Evolutionary conservation across 1,140 invertebrate species (phyloP).

Genomic region (Alviniconcha marisindica): DNA sequence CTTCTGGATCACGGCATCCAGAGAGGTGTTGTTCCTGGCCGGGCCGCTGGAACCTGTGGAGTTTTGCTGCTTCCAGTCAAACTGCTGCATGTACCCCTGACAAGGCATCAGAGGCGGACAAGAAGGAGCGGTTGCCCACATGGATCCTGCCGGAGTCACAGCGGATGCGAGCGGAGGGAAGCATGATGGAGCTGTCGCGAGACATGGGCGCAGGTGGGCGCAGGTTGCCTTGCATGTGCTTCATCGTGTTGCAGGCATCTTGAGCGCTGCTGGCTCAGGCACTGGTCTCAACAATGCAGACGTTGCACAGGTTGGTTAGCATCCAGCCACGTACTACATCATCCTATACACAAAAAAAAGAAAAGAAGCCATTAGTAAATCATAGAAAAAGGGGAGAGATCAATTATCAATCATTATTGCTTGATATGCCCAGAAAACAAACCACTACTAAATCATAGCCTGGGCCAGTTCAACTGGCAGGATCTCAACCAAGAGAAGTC

Average conservation of each 20-base stretch:
- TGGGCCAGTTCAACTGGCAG: no score
- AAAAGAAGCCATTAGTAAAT: no score
- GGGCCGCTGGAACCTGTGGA: not conserved
- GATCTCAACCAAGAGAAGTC: no score
- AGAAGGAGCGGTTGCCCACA: conserved; percentile 53
- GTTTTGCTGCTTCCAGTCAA: conserved; percentile 42
- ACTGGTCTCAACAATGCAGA: no score
- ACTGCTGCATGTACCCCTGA: conserved; percentile 61
- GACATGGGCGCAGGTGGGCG: conserved; percentile 6
- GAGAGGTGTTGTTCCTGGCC: not conserved
- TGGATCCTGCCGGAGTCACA: conserved; percentile 51
- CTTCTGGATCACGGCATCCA: not conserved
- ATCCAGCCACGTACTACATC: no score
- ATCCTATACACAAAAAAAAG: no score
- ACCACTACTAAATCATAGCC: no score
- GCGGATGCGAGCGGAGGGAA: conserved; percentile 44
- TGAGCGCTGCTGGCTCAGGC: no score
- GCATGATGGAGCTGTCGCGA: not conserved
- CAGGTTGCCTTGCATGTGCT: conserved; percentile 13
- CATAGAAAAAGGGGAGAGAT: no score
- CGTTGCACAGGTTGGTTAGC: no score
- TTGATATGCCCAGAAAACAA: no score
- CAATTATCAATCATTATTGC: no score
- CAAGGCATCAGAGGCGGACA: conserved; percentile 63
- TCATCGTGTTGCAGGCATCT: not conserved